A percentile compares a stretch with the other conserved stretches of the same genome.
Evolutionary conservation across 53 echinoderm and acorn worm species (phyloP).

Genomic region (Paracentrotus lividus): DNA sequence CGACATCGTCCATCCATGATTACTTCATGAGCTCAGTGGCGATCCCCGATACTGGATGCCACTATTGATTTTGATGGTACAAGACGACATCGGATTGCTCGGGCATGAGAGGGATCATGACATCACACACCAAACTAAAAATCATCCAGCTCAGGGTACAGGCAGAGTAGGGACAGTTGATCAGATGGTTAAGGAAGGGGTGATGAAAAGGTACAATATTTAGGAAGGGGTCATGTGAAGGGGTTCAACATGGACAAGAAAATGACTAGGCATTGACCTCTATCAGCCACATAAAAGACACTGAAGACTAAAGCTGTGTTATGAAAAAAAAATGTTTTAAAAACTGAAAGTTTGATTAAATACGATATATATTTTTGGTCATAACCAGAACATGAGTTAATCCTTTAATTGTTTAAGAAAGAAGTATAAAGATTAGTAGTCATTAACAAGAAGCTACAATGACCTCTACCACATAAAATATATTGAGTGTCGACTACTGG

Average conservation of each 20-base stretch:
- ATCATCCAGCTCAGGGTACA: not conserved
- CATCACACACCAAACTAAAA: not conserved
- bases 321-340: too few species aligned
- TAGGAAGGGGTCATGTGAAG: too few species aligned
- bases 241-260: too few species aligned
- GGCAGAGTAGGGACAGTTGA: not conserved
- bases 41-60: not conserved
- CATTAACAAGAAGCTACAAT: not conserved
- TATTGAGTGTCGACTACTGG: not conserved
- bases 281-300: too few species aligned
- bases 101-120: not conserved
- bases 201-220: not conserved
- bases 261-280: not conserved
- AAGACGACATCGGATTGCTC: not conserved
- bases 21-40: slow-evolving; percentile 35
- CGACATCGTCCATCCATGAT: slow-evolving; percentile 37
- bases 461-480: not conserved
- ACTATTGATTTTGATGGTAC: slow-evolving; percentile 16
- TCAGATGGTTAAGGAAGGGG: not conserved
- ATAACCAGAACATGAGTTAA: too few species aligned
- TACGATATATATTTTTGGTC: too few species aligned
- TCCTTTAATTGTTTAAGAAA: too few species aligned
- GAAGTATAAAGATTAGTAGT: not conserved
- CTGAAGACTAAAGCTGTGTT: too few species aligned
- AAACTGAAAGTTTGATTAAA: too few species aligned